Evolutionary conservation across 2,888 invertebrate species (phyloP).

Genomic region (Drosophila greeni): DNA sequence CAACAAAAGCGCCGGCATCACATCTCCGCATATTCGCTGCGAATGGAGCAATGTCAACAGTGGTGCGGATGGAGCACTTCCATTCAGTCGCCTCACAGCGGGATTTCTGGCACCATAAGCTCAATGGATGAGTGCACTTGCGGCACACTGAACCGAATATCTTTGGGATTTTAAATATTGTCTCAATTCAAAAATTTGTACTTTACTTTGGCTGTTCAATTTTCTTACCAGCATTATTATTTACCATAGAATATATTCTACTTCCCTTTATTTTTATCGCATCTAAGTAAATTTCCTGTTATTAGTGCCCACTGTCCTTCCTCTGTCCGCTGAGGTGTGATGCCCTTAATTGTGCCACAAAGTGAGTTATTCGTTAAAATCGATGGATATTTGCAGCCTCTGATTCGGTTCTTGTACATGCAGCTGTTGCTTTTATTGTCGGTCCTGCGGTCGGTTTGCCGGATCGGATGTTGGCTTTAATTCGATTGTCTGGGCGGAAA

Average conservation of each 20-base stretch:
- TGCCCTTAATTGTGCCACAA: slow-evolving; percentile 61
- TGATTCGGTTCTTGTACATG: slow-evolving; percentile 7
- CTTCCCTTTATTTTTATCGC: background rate
- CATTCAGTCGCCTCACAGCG: background rate
- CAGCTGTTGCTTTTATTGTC: slow-evolving; percentile 9
- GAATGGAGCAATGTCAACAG: slow-evolving; percentile 31
- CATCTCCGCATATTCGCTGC: slow-evolving; percentile 16
- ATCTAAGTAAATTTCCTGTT: background rate
- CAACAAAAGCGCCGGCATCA: slow-evolving; percentile 27
- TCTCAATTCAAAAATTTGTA: background rate
- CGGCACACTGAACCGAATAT: background rate
- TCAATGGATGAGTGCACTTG: background rate
- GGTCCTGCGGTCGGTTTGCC: slow-evolving; percentile 30
- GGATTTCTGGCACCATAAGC: slow-evolving; percentile 16
- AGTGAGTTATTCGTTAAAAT: slow-evolving; percentile 63
- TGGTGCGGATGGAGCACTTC: slow-evolving; percentile 13
- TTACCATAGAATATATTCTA: background rate
- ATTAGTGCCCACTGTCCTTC: slow-evolving; percentile 12
- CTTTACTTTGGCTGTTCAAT: background rate
- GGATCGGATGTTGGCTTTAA: slow-evolving; percentile 25
- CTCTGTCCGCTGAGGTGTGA: slow-evolving; percentile 35
- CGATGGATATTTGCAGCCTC: slow-evolving; percentile 35
- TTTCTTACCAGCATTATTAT: background rate
- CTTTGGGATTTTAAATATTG: background rate
- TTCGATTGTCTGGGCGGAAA: slow-evolving; percentile 17